Percentiles rank a stretch among this genome's conserved stretches.
phyloP scores from a whole-genome alignment of 2,113 vertebrate genomes.

The Siniperca knerii region DNA sequence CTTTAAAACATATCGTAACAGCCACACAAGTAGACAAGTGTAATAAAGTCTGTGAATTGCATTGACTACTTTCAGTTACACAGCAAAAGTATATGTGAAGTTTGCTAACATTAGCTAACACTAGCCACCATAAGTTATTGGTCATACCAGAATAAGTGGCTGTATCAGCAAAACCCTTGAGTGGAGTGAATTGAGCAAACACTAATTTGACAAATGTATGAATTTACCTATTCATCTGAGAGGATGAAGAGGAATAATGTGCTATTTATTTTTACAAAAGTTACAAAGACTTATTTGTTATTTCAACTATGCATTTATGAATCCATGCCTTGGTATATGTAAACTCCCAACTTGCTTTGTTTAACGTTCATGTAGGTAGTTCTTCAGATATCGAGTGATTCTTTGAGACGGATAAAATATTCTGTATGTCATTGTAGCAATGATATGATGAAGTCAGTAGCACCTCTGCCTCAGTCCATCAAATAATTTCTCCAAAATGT shows the following conservation, averaged over 20 bases:
- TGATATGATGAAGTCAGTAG: slow-evolving; percentile 15
- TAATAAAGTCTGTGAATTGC: no score
- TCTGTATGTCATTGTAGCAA: background rate
- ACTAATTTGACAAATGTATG: background rate
- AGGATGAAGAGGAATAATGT: background rate
- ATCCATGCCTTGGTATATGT: background rate
- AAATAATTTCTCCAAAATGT: slow-evolving; percentile 4
- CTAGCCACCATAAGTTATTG: no score
- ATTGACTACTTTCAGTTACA: no score
- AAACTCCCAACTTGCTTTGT: background rate
- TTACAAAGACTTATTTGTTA: background rate
- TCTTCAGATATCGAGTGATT: background rate
- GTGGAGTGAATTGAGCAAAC: background rate
- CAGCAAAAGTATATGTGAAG: no score
- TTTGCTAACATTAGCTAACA: no score
- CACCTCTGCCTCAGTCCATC: background rate
- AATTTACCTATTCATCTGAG: background rate
- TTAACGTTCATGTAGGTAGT: background rate
- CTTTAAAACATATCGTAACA: no score
- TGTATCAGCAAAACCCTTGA: background rate
- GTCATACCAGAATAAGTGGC: background rate
- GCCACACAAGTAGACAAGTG: no score
- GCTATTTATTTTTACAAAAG: background rate
- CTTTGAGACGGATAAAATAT: background rate
- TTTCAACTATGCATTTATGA: background rate